Base-by-base conservation (phyloP, 2,797 vertebrate species). In the Clangula hyemalis region DNA sequence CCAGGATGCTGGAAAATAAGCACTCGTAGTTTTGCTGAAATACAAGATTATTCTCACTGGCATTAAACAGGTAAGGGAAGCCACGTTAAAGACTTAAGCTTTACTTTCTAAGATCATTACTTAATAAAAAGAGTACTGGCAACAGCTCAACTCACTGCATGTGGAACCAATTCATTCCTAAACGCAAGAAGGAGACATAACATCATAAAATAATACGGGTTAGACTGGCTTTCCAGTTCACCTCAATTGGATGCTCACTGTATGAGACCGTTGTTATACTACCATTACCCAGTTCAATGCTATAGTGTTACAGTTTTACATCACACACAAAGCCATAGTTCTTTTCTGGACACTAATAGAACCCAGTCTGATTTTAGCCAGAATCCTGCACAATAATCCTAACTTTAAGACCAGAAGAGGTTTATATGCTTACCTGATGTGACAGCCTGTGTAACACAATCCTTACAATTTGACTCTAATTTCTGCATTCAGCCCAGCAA, bases 1-100 rank as follows among this genome's bases (percentile, higher is more conserved):
- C 87, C 89, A 89, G 62, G 66, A 90, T 34, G 27, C 80, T 70
- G 85, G 96, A 97, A 98, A 97, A 96, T 85, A 62, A 95, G 97
- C 76, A 83, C 95, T 62, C 65, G 85, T 78, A 62, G 45, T 65
- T 91, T 28, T 38, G 80, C 69, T 83, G 96, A 97, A 97, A 96
- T 49, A 76, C 76, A 95, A 95, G 96, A 90, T 89, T 74, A 58
- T 66, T 74, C 62, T 90, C 94, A 43, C 24, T 91, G 58, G 76
- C 61, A 84, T 95, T 78, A 21, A 77, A 64, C 5, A 6, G 77
- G 38, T 74, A 94, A 65, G 70, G 22, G 30, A 91, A 92, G 74
- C 95, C 97, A 97, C 94, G 80, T 92, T 95, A 95, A 96, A 97
- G 85, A 85, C 56, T 82, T 43, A 10, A 32, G 20, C 43, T 86